A percentile compares a stretch with the other conserved stretches of the same genome.
Conservation (phyloP, 2,888 invertebrate genomes). For the Tetranychus truncatus region DNA sequence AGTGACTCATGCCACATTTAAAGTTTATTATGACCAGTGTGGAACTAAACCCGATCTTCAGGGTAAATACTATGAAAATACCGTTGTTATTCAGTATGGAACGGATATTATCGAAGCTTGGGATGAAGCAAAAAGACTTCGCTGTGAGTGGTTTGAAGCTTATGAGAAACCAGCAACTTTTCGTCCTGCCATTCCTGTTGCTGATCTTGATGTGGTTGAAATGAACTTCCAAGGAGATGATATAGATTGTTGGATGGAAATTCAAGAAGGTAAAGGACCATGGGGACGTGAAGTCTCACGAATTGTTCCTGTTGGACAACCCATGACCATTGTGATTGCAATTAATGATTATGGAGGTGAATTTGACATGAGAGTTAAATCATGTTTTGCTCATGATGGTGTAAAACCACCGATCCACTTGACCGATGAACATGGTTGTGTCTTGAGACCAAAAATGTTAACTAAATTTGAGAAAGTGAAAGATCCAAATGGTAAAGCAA, state of each 20-base stretch:
- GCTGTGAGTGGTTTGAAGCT: slow-evolving; percentile 91
- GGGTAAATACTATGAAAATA: slow-evolving; percentile 87
- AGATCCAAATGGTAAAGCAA: slow-evolving; percentile 44
- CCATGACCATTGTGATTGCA: slow-evolving; percentile 72
- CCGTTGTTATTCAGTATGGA: slow-evolving; percentile 81
- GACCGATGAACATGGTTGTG: slow-evolving; percentile 79
- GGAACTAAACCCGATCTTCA: slow-evolving; percentile 63
- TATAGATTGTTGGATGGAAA: slow-evolving; percentile 93
- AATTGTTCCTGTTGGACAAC: slow-evolving; percentile 60
- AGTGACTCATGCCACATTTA: slow-evolving; percentile 27
- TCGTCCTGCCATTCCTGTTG: slow-evolving; percentile 40
- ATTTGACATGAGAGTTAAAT: slow-evolving; percentile 87
- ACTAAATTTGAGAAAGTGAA: slow-evolving; percentile 74
- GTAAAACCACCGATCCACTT: slow-evolving; percentile 63
- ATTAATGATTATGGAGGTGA: slow-evolving; percentile 84
- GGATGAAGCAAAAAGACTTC: slow-evolving; percentile 77
- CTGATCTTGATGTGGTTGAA: slow-evolving; percentile 78
- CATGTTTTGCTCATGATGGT: slow-evolving; percentile 78
- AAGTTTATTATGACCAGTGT: slow-evolving; percentile 35
- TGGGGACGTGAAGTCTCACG: slow-evolving; percentile 86
- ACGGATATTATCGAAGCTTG: slow-evolving; percentile 79
- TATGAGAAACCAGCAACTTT: slow-evolving; percentile 68
- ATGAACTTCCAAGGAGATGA: slow-evolving; percentile 83
- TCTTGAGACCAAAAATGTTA: slow-evolving; percentile 79
- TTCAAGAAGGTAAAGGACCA: slow-evolving; percentile 82